Evolutionary conservation across 2,797 vertebrate genomes (phyloP), one percentile per base, ranked within the genome.

Genomic region (Eulemur mongoz): DNA sequence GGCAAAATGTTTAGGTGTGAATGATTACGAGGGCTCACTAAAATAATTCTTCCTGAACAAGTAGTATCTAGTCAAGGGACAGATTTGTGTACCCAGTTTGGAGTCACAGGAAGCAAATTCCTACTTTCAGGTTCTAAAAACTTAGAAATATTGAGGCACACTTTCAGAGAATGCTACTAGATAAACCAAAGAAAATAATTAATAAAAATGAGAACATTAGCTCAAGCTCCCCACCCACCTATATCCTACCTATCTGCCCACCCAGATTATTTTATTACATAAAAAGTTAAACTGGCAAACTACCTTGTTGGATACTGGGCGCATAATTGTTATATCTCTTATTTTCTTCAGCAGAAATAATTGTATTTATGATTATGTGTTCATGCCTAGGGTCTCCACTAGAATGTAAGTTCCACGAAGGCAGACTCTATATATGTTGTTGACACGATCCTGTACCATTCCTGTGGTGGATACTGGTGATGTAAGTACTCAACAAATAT

Each of bases 151-250:
- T 0, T 45, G 3, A 85, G 1, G 22, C n/a, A 18, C 73, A 32
- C 5, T 85, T 94, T 73, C 48, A 89, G 12, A 65, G 7, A 95
- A 78, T 72, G 14, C 12, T 96, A 2, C 5, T 69, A 14, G 25
- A 69, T 40, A 67, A 73, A 57, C 4, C 5, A 63, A 43, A 63
- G 5, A 65, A 65, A 89, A 43, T n/a, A 14, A 54, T 73, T 43
- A 50, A 57, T 57, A 4, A n/a, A 78, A 78, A 67, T 27, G 14
- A 3, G 3, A 43, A 63, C 20, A 79, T 18, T 65, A 1, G 18
- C 1, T 2, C 4, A 48, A 15, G 5, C 10, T 32, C 7, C 7
- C 5, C 10, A 57, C 2, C 5, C 4, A 63, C 12, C 1, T 61
- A 45, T 69, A 40, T 3, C 7, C 20, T 25, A 35, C 32, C 7